Conservation (phyloP, 1,140 invertebrate genomes). For the Drosophila nikananu region DNA sequence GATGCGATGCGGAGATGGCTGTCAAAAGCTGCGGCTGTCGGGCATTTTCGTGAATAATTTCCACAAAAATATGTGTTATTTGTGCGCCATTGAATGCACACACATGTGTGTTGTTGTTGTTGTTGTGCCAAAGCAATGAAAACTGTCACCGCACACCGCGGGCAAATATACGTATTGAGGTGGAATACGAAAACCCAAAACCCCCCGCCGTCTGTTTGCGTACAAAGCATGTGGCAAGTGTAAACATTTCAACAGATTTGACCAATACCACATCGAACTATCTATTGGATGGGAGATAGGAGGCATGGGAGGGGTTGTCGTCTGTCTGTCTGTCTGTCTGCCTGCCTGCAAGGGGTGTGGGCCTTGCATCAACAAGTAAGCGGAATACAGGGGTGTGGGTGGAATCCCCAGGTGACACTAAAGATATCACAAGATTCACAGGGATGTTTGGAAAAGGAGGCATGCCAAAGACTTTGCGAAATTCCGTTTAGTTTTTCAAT, state of each 20-base stretch:
- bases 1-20: slow-evolving; percentile 39
- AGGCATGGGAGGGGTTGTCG: background rate
- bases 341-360: slow-evolving; percentile 12
- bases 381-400: background rate
- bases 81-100: slow-evolving; percentile 20
- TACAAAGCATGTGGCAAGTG: slow-evolving; percentile 41
- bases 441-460: background rate
- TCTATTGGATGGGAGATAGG: background rate
- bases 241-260: slow-evolving; percentile 57
- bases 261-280: slow-evolving; percentile 26
- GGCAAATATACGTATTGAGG: slow-evolving; percentile 4
- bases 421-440: background rate
- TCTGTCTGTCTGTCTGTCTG: background rate
- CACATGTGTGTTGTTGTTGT: slow-evolving; percentile 14
- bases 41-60: slow-evolving; percentile 54
- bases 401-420: background rate
- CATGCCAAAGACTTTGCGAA: background rate
- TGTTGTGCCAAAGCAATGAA: slow-evolving; percentile 40
- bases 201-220: background rate
- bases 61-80: slow-evolving; percentile 36
- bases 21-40: slow-evolving; percentile 63
- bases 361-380: slow-evolving; percentile 39
- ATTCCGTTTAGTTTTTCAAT: background rate
- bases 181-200: slow-evolving; percentile 1
- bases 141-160: slow-evolving; percentile 41